These are phyloP conservation scores for Phalacrocorax aristotelis DNA, from an alignment of 2,113 vertebrate genomes.

Conservation along the genomic window DNA sequence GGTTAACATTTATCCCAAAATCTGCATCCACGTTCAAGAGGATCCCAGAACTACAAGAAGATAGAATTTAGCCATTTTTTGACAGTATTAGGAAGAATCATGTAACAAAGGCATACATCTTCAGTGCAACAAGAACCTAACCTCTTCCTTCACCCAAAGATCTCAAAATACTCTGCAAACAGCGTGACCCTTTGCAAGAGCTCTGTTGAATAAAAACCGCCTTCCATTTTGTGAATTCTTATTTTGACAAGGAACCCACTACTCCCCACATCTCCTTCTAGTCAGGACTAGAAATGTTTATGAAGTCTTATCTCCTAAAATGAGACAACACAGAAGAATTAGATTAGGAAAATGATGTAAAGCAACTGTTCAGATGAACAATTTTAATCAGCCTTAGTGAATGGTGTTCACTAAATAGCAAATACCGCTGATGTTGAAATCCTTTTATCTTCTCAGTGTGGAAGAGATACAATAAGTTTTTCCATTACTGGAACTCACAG, in stretches of 20 bases:
- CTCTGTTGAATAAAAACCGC: background rate
- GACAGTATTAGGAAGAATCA: background rate
- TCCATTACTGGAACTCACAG: background rate
- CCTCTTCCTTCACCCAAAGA: background rate
- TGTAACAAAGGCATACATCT: background rate
- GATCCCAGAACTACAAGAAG: background rate
- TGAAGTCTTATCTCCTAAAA: background rate
- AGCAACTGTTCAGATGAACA: background rate
- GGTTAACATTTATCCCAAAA: background rate
- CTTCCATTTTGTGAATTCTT: background rate
- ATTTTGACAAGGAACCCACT: background rate
- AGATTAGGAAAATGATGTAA: background rate
- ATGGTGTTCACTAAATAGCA: background rate
- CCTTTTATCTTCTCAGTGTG: background rate
- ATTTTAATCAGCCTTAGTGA: background rate
- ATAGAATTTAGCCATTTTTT: background rate
- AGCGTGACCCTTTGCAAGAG: background rate
- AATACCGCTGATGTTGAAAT: background rate
- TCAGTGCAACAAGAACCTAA: background rate
- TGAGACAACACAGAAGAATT: background rate
- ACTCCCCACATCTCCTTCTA: background rate
- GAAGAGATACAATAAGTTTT: background rate
- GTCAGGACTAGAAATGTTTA: background rate
- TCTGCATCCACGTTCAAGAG: background rate
- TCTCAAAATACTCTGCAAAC: background rate